A percentile compares a stretch with the other conserved stretches of the same genome.
phyloP scores from a whole-genome alignment of 2,888 invertebrate genomes.

The Lasioglossum vierecki region DNA sequence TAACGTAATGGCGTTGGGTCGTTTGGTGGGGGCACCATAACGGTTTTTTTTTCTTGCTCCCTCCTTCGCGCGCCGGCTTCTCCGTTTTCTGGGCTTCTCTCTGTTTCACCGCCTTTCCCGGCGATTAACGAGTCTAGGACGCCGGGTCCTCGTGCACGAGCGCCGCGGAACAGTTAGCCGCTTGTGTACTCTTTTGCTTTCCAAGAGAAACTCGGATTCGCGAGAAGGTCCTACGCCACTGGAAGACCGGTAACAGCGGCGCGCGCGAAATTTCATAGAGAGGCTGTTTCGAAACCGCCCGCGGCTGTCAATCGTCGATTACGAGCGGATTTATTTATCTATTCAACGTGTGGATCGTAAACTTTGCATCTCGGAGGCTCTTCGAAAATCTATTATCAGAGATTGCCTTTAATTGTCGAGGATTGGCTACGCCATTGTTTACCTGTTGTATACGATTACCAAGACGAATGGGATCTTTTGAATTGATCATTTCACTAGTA shows the following conservation, averaged over 20 bases:
- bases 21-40: conserved; percentile 68
- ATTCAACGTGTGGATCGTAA: background rate
- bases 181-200: conserved; percentile 62
- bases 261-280: conserved; percentile 41
- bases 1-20: conserved; percentile 75
- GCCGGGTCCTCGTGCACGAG: conserved; percentile 66
- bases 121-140: conserved; percentile 78
- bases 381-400: background rate
- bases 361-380: background rate
- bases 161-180: conserved; percentile 73
- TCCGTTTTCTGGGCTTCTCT: conserved; percentile 63
- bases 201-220: conserved; percentile 49
- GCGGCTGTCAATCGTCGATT: background rate
- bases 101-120: conserved; percentile 51
- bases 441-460: background rate
- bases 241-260: conserved; percentile 15
- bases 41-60: conserved; percentile 76
- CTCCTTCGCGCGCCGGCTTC: conserved; percentile 19
- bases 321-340: background rate
- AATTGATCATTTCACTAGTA: background rate
- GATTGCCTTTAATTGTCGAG: background rate
- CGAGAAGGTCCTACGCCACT: conserved; percentile 38
- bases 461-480: background rate
- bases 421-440: background rate
- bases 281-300: conserved; percentile 27